phyloP scores from a whole-genome alignment of 2,797 vertebrate species.

The Trachops cirrhosus region DNA sequence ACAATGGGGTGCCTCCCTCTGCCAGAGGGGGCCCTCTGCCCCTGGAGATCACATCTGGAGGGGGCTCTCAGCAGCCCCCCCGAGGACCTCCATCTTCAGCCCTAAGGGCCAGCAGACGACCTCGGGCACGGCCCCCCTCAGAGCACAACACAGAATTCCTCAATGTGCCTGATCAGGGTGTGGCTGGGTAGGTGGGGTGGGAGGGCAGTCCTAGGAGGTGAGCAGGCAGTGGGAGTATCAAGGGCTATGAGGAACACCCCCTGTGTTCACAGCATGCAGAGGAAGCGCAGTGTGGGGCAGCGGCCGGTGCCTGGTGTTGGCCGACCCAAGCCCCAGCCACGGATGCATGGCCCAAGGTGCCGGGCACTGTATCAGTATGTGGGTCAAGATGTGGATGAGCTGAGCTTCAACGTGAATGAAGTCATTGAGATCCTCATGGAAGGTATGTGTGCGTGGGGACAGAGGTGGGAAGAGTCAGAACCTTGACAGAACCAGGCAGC shows the following conservation, averaged over 20 bases:
- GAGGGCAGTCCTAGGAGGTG: neutral
- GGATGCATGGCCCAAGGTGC: conserved; percentile 85
- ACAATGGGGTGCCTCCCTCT: conserved; percentile 87
- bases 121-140: conserved; percentile 68
- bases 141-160: conserved; percentile 94
- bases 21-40: conserved; percentile 31
- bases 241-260: neutral
- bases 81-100: conserved; percentile 79
- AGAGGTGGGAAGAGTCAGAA: neutral
- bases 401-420: conserved; percentile 93
- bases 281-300: conserved; percentile 88
- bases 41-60: conserved; percentile 79
- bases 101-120: conserved; percentile 68
- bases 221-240: neutral
- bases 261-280: conserved; percentile 87
- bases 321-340: conserved; percentile 87
- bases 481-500: neutral
- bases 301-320: conserved; percentile 88
- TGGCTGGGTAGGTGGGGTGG: conserved; percentile 90
- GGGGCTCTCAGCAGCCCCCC: conserved; percentile 75
- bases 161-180: conserved; percentile 95
- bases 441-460: conserved; percentile 81
- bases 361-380: conserved; percentile 92
- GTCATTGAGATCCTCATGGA: conserved; percentile 91
- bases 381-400: conserved; percentile 95